Base-by-base conservation (phyloP, 2,113 vertebrate species). In the Cochlearius cochlearius region DNA sequence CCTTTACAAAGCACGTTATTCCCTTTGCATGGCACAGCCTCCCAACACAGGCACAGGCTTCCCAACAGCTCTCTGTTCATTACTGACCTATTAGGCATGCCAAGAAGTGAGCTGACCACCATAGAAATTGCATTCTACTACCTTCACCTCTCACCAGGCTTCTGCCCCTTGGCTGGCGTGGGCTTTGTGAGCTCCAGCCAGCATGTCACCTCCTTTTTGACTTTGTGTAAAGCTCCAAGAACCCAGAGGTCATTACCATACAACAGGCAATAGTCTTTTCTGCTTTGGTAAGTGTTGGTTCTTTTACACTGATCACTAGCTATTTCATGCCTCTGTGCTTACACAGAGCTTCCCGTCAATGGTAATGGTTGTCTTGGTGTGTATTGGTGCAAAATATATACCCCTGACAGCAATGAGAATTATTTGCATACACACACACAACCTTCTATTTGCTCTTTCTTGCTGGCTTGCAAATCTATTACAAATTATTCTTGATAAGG, bases 1-100 rank as follows among this genome's bases (percentile, higher is more conserved):
- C 4, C 21, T 77, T 50, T 77, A 43, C 64, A 64, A 62, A 77
- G 15, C 3, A 23, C 5, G 2, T 52, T 68, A 34, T 50, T 71
- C 17, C 32, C 15, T 82, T 76, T 25, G 30, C 23, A 12, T 41
- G 71, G 34, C 43, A 73, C 38, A 59, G 22, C 12, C 10, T 72
- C 15, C 58, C 34, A 52, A 13, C 36, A 58, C 8, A 25, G 21
- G 8, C 1, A 0, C n/a, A 21, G 0, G 0, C 5, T 68, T 77
- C 69, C 43, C 32, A 18, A 7, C 1, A 53, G 7, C 49, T 90
- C 12, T 21, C 25, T 2, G 0, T 23, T 86, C 59, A 8, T 41
- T 69, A 18, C 36, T 62, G 53, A 66, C n/a, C 4, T 20, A 1
- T 34, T 32, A 23, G 5, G 15, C 25, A 38, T 32, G n/a, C 5